A percentile compares a stretch with the other conserved stretches of the same genome.
phyloP scores from a whole-genome alignment of 1,140 invertebrate species.

The Drosophila rufa region DNA sequence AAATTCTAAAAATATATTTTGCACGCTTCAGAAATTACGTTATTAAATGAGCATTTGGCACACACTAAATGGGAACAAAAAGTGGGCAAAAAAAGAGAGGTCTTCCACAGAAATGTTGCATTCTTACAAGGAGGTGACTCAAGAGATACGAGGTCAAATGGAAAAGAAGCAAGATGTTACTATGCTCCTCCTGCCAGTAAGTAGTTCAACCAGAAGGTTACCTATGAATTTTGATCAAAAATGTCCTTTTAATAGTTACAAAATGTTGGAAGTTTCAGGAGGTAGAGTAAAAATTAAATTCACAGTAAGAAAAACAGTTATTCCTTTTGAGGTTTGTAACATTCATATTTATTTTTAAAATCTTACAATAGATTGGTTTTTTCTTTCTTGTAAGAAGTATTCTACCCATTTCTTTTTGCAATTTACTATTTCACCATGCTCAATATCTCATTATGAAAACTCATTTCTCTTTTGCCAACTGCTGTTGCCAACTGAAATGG shows the following conservation, averaged over 20 bases:
- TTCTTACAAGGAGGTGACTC: constrained; percentile 1
- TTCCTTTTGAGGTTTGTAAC: too few relatives aligned
- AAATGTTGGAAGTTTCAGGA: not conserved
- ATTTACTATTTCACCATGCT: constrained; percentile 25
- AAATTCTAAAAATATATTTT: constrained; percentile 83
- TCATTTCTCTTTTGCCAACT: constrained; percentile 28
- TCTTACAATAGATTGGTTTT: not conserved
- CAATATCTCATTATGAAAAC: constrained; percentile 46
- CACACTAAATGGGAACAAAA: constrained; percentile 69
- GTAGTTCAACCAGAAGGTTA: constrained; percentile 56
- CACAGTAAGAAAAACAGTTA: not conserved
- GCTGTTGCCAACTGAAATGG: constrained; percentile 43
- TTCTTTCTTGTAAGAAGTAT: too few relatives aligned
- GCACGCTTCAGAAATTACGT: constrained; percentile 83
- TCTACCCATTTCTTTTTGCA: not conserved
- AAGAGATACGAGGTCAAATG: constrained; percentile 36
- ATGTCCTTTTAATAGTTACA: not conserved
- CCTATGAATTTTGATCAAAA: constrained; percentile 1
- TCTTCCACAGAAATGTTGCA: constrained; percentile 11
- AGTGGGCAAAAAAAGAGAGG: not conserved
- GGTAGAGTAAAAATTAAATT: not conserved
- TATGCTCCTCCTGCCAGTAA: constrained; percentile 44
- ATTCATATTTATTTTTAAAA: too few relatives aligned
- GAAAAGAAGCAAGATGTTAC: not conserved
- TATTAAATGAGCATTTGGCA: constrained; percentile 84